Evolutionary conservation across 2,797 vertebrate species (phyloP), one percentile per base, ranked within the genome.

Genomic region (Acomys russatus): DNA sequence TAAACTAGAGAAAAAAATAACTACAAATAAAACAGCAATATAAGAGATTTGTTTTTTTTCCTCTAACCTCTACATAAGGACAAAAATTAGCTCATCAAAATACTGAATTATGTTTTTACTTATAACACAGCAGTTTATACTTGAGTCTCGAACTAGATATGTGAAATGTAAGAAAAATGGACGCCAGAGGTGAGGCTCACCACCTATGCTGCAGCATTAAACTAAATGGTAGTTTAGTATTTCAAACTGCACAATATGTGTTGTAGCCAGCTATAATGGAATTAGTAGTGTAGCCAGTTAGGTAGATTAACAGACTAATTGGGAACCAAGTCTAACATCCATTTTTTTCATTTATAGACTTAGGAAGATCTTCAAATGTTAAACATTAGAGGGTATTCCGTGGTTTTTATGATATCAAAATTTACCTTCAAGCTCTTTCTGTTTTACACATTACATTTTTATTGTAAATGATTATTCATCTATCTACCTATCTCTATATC

Each of bases 361-460:
- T 83, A 82, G 73, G 6, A 85, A 77, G 22, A 44, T 63, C 10
- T 95, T 25, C n/a, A 92, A 54, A 92, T 91, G 3, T 83, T 92
- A 87, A 59, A 38, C 4, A 74, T 86, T 95, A 82, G 92, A 94
- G 28, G 51, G 28, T 3, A 54, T 82, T 90, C 2, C 54, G 8
- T 90, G n/a, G 66, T 22, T 88, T 85, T 79, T 90, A 51, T 86
- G 70, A 6, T 89, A 56, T 30, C 66, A 85, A 49, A 88, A 61
- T 85, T 76, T 80, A 91, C 23, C 14, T 93, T 94, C n/a, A 84
- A 20, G 2, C 61, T 94, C 94, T 92, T 88, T 7, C 2, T 51
- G 15, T 86, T 94, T 84, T 88, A 51, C 56, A 4, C 2, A 33
- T 90, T 90, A n/a, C 4, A 86, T 51, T 30, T n/a, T 84, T 94